Conservation (phyloP, 2,797 vertebrate genomes). For the Coregonus suidteri region DNA sequence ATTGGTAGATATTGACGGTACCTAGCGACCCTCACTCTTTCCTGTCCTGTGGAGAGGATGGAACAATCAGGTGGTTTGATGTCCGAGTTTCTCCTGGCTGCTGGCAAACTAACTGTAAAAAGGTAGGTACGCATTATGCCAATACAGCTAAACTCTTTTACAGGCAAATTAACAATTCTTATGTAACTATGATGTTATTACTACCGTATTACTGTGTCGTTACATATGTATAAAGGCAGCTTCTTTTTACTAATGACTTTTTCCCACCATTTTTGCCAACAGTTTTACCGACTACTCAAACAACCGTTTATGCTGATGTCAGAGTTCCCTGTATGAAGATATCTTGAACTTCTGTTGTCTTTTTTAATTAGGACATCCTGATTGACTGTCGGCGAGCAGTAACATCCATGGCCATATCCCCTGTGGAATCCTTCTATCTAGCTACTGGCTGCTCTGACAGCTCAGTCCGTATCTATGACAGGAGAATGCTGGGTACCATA, state of each 20-base stretch:
- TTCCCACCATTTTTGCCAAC: background rate
- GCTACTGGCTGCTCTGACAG: conserved; percentile 98
- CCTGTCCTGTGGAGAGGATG: conserved; percentile 96
- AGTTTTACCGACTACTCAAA: background rate
- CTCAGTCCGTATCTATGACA: conserved; percentile 95
- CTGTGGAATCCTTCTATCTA: conserved; percentile 92
- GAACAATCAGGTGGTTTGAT: conserved; percentile 97
- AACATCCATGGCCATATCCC: conserved; percentile 95
- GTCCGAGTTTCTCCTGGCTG: conserved; percentile 82
- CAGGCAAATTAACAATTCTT: no score
- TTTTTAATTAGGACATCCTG: conserved; percentile 86
- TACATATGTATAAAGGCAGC: background rate
- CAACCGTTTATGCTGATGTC: background rate
- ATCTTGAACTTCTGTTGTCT: background rate
- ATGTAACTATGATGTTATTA: background rate
- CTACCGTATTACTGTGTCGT: background rate
- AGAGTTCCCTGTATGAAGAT: background rate
- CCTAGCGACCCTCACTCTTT: conserved; percentile 97
- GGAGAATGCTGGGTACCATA: conserved; percentile 95
- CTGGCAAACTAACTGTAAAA: conserved; percentile 92
- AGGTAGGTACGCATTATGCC: background rate
- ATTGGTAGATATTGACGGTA: conserved; percentile 91
- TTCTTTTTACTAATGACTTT: background rate
- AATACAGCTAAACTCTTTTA: background rate
- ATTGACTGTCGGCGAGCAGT: conserved; percentile 97